Evolutionary conservation across 2,797 vertebrate species (phyloP), one percentile per base, ranked within the genome.

Genomic region (Epinephelus awoara): DNA sequence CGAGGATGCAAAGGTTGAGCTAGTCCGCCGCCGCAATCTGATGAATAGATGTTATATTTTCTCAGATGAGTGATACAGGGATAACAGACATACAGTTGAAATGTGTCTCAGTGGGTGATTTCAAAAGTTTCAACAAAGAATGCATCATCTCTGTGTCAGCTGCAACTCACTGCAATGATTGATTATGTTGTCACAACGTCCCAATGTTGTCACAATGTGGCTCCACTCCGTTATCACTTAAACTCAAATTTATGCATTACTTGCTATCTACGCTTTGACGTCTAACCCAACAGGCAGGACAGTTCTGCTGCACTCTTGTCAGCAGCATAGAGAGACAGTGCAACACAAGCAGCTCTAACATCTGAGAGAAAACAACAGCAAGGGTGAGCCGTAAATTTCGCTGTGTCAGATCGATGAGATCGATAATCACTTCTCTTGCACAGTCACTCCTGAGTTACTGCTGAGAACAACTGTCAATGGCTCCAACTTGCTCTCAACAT

Each of bases 191-290:
- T 83, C 82, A 72, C 21, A 23, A 54, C 4, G 7, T 65, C 62
- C 55, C 25, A 77, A 15, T 54, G 69, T 67, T 83, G 79, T 77
- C 79, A 75, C 66, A 64, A 75, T 52, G 51, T 65, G 70, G 52
- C 75, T 86, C 75, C 49, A 44, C 81, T 85, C 72, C n/a, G 54
- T 90, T 90, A 86, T 92, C 78, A 42, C 56, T 72, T n/a, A 19
- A 77, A 77, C 70, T 81, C 61, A 77, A 87, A 89, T 84, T 18
- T 84, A 88, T 86, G 80, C 80, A 27, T 85, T 75, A 25, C 73
- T 73, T 47, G 59, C 70, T 82, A 83, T 84, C 75, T 69, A 34
- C 51, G 59, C 50, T 21, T 63, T 79, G 42, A 68, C 47, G 56
- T 79, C 71, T 59, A 51, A 81, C 65, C 47, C 50, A 75, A 81